Evolutionary conservation across 2,888 invertebrate species (phyloP), one percentile per base, ranked within the genome.

Genomic region (Parochlus steinenii): DNA sequence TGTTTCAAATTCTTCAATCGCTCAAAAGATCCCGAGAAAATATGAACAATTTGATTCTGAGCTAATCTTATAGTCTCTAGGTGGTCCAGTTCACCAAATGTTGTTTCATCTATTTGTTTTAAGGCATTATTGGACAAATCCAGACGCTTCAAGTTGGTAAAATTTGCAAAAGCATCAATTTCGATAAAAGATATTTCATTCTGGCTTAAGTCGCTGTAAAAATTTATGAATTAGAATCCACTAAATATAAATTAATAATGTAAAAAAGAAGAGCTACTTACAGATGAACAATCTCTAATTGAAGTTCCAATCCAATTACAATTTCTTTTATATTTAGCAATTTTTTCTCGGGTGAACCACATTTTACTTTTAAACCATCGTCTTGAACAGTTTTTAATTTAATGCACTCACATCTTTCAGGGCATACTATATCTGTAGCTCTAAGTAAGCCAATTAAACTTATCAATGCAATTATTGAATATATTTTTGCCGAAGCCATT

Each of bases 161-260:
- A 67, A 51, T 75, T 74, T 44, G 64, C 67, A 53, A 90, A 86
- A 33, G 82, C 76, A 47, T 74, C 71, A 4, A 72, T 69, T 45
- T 78, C 72, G 46, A 89, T 71, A 12, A 66, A 58, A 28, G 69
- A 67, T 49, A 89, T 76, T 45, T 74, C 69, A 54, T 87, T 89
- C 49, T 71, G 73, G 51, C 79, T 82, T 33, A 89, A 62, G 58
- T 87, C 81, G 48, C 81, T 80, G 58, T 26, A 63, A 62, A 55
- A 48, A 33, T 28, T 17, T 15, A 28, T 20, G 11, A 6, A 8
- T 10, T 16, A 6, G 8, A 8, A 10, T n/a, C 19, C 20, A 20
- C 22, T 15, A 26, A 14, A 24, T 27, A 23, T 20, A 5, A 23
- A 18, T 3, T 12, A 24, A 3, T 11, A 11, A n/a, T 33, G 4